Evolutionary conservation across 2,888 invertebrate genomes (phyloP).

Genomic region (Dasypogon diadema): DNA sequence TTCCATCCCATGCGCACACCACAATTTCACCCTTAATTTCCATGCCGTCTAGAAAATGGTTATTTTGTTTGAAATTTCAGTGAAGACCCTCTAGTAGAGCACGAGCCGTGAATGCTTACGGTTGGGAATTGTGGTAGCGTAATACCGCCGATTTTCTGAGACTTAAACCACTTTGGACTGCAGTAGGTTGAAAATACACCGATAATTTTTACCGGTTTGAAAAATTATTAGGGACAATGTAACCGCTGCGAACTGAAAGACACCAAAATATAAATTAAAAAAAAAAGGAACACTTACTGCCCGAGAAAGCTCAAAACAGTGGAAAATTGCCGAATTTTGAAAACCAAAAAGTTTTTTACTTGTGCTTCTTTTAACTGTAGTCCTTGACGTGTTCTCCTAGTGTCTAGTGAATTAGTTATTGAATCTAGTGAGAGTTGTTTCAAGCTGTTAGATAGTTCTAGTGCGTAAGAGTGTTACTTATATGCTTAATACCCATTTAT

Average conservation of each 20-base stretch:
- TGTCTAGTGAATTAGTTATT: no score
- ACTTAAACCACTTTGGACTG: slow-evolving; percentile 22
- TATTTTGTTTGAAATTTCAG: slow-evolving; percentile 40
- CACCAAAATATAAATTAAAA: no score
- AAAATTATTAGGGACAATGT: slow-evolving; percentile 35
- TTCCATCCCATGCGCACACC: slow-evolving; percentile 16
- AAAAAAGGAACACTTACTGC: slow-evolving; percentile 4
- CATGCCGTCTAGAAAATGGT: slow-evolving; percentile 43
- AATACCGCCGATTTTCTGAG: neutral
- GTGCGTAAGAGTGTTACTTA: no score
- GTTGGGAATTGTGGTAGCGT: slow-evolving; percentile 59
- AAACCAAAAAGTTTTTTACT: neutral
- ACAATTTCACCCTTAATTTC: slow-evolving; percentile 30
- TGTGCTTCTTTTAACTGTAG: no score
- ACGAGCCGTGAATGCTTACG: slow-evolving; percentile 68
- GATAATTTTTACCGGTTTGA: slow-evolving; percentile 22
- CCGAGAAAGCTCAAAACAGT: slow-evolving; percentile 33
- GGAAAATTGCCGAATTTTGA: slow-evolving; percentile 30
- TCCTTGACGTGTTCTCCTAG: no score
- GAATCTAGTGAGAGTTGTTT: neutral
- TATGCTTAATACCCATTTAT: no score
- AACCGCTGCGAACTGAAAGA: neutral
- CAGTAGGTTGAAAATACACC: neutral
- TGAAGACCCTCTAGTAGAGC: slow-evolving; percentile 64
- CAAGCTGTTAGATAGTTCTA: slow-evolving; percentile 1